Percentiles rank a stretch among this genome's conserved stretches.
Conservation (phyloP, 2,797 vertebrate genomes). For the Geotria australis region DNA sequence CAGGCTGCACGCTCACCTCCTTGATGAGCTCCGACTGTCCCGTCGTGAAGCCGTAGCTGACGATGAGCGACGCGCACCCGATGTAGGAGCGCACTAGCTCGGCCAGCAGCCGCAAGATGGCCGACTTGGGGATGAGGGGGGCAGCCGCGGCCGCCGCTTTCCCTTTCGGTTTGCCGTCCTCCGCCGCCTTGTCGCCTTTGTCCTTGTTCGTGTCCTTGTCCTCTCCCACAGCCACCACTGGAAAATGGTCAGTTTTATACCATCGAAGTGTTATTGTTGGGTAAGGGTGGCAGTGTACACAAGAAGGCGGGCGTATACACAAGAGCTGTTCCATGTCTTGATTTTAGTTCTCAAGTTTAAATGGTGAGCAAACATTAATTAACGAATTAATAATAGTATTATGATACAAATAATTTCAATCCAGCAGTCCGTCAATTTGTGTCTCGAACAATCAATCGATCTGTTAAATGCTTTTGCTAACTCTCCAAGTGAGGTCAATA, state of each 20-base stretch:
- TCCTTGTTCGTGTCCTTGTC: constrained; percentile 69
- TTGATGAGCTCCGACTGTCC: constrained; percentile 81
- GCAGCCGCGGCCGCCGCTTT: constrained; percentile 69
- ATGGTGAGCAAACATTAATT: too few relatives aligned
- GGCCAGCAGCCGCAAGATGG: constrained; percentile 62
- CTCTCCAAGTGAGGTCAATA: too few relatives aligned
- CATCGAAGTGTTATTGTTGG: too few relatives aligned
- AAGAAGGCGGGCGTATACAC: too few relatives aligned
- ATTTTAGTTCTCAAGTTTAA: too few relatives aligned
- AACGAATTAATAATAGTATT: too few relatives aligned
- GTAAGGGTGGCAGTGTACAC: too few relatives aligned
- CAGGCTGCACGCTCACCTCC: constrained; percentile 18
- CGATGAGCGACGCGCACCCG: constrained; percentile 66
- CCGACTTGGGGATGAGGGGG: constrained; percentile 87
- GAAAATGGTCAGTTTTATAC: neutral
- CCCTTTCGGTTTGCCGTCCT: constrained; percentile 45
- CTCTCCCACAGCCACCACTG: constrained; percentile 21
- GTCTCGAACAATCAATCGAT: too few relatives aligned
- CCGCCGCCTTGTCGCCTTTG: constrained; percentile 39
- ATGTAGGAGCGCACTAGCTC: constrained; percentile 85
- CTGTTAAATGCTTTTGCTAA: too few relatives aligned
- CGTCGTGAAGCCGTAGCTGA: constrained; percentile 70
- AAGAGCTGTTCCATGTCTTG: too few relatives aligned
- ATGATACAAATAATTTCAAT: too few relatives aligned
- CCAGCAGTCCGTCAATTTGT: too few relatives aligned